Conservation (phyloP, 30 jellyfish, hydroid and myxozoan genomes). For the Rhopilema esculentum region DNA sequence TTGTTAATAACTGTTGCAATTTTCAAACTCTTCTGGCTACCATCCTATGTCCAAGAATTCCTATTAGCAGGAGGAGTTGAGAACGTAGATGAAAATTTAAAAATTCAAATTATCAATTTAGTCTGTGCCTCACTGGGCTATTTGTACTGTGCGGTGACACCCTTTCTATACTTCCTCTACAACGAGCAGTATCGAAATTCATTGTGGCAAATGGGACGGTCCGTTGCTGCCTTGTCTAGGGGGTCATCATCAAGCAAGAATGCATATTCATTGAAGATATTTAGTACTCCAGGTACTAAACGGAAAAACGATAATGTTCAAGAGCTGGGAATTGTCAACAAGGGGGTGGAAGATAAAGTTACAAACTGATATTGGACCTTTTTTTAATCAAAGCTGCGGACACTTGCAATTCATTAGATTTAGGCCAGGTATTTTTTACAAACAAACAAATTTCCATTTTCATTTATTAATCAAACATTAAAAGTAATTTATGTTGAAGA, state of each 20-base stretch:
- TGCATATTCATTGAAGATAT: slow-evolving; percentile 4
- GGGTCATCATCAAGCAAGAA: not conserved
- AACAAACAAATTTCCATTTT: no score
- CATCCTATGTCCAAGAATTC: slow-evolving; percentile 70
- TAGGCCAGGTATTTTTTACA: no score
- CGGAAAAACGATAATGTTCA: not conserved
- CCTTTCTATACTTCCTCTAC: slow-evolving; percentile 44
- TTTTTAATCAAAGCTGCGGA: no score
- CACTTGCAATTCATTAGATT: no score
- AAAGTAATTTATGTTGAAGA: no score
- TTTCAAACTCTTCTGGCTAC: slow-evolving; percentile 73
- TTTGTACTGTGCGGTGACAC: slow-evolving; percentile 58
- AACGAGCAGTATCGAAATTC: slow-evolving; percentile 44
- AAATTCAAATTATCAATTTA: slow-evolving; percentile 59
- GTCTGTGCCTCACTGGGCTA: slow-evolving; percentile 57
- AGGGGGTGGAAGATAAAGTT: not conserved
- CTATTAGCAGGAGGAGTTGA: slow-evolving; percentile 65
- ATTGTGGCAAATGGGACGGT: not conserved
- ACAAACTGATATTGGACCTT: no score
- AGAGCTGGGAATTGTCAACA: not conserved
- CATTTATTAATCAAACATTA: no score
- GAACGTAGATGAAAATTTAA: slow-evolving; percentile 4
- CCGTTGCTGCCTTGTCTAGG: not conserved
- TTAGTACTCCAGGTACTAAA: not conserved
- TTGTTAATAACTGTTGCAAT: slow-evolving; percentile 43